phyloP scores from a whole-genome alignment of 2,797 vertebrate species.

The Brachyalestes nurse region DNA sequence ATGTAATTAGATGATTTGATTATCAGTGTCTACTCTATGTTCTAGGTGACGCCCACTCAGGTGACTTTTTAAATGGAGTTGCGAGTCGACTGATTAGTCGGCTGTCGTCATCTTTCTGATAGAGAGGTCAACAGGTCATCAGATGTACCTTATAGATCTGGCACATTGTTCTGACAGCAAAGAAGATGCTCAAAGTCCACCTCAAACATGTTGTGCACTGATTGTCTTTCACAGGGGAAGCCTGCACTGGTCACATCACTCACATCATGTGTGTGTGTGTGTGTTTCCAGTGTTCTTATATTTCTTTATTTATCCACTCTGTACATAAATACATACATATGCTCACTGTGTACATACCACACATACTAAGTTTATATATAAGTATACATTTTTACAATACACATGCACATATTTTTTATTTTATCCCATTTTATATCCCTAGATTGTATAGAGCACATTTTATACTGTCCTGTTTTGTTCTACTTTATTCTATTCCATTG shows the following conservation, averaged over 20 bases:
- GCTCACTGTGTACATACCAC: no score
- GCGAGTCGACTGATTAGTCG: not conserved
- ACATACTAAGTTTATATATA: no score
- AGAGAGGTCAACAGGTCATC: not conserved
- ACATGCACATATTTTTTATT: no score
- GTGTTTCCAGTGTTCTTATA: no score
- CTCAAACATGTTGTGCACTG: constrained; percentile 10
- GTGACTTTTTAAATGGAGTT: not conserved
- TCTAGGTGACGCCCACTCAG: not conserved
- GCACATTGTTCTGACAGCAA: not conserved
- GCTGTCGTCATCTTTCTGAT: not conserved
- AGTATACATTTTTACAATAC: no score
- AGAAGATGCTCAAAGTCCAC: constrained; percentile 23
- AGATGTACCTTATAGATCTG: constrained; percentile 6
- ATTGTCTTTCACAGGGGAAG: constrained; percentile 11
- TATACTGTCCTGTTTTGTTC: no score
- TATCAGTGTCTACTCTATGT: not conserved
- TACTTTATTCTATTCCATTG: no score
- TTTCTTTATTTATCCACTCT: no score
- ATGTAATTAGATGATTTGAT: constrained; percentile 2
- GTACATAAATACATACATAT: no score
- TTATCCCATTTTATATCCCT: no score
- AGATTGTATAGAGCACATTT: no score
- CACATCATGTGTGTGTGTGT: not conserved
- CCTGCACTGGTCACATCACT: constrained; percentile 5